Conservation (phyloP, 64 coral and sea anemone genomes). For the Hydrozoanthus tunicans region DNA sequence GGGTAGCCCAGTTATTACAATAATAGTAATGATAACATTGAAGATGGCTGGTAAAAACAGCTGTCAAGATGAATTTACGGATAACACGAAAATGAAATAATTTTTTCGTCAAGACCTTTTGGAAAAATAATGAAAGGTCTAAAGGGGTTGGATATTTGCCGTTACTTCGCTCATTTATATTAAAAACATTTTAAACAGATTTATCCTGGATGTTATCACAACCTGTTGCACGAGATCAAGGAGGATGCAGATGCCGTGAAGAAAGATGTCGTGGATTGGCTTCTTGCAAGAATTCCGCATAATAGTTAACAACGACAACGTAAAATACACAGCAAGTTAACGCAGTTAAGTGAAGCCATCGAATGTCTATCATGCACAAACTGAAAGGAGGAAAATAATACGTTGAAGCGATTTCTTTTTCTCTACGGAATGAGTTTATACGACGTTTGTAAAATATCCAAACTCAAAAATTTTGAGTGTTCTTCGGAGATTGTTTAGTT, state of each 20-base stretch:
- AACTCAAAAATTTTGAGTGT: too few relatives aligned
- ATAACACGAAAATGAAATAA: too few relatives aligned
- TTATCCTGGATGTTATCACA: constrained; percentile 53
- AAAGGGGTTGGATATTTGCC: too few relatives aligned
- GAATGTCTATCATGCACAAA: not conserved
- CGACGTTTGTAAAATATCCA: too few relatives aligned
- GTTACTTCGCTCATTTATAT: not conserved
- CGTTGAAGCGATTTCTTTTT: not conserved
- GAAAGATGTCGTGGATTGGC: constrained; percentile 42
- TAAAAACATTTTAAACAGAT: constrained; percentile 13
- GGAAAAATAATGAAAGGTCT: too few relatives aligned
- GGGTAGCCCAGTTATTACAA: too few relatives aligned
- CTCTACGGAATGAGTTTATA: too few relatives aligned
- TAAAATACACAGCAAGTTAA: not conserved
- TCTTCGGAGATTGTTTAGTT: too few relatives aligned
- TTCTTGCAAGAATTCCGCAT: constrained; percentile 22
- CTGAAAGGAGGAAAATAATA: not conserved
- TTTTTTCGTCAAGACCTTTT: too few relatives aligned
- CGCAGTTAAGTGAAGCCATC: not conserved
- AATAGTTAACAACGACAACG: not conserved
- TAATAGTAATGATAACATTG: too few relatives aligned
- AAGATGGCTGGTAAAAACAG: too few relatives aligned
- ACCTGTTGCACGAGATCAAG: constrained; percentile 38
- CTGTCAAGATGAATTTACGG: too few relatives aligned
- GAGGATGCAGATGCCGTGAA: constrained; percentile 40